A percentile compares a stretch with the other conserved stretches of the same genome.
Conservation (phyloP, 2,113 vertebrate species). For the Oriolus oriolus region DNA sequence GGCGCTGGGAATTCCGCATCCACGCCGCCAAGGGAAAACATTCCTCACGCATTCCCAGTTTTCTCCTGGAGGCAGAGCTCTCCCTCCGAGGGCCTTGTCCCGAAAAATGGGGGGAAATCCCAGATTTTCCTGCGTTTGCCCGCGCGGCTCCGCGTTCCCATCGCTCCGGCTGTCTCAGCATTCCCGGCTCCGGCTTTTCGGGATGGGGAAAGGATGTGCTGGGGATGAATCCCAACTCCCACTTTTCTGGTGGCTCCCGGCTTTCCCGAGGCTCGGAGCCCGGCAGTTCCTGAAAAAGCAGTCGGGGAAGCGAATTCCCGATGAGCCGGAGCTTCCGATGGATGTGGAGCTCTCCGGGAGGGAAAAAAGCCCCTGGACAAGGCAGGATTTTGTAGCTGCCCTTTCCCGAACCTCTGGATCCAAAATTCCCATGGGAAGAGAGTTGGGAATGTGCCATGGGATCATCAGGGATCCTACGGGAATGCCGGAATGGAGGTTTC, state of each 20-base stretch:
- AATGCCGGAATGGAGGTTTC: rapidly evolving
- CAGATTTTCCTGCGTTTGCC: not conserved
- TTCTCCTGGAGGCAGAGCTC: not conserved
- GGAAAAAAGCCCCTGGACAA: not conserved
- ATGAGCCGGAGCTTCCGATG: rapidly evolving
- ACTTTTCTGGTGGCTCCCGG: rapidly evolving
- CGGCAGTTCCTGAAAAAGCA: not conserved
- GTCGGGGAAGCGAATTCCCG: not conserved
- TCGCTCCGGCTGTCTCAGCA: rapidly evolving
- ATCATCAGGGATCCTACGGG: not conserved
- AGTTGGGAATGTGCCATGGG: not conserved
- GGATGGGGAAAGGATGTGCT: not conserved
- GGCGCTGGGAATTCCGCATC: not conserved
- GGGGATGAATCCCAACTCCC: not conserved
- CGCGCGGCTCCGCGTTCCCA: not conserved
- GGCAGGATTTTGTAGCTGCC: no score
- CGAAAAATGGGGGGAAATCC: rapidly evolving
- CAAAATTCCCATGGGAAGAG: rapidly evolving
- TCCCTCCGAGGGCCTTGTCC: rapidly evolving
- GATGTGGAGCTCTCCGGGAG: not conserved
- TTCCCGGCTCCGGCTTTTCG: not conserved
- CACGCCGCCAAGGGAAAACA: rapidly evolving
- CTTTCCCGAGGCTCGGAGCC: not conserved
- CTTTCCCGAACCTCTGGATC: rapidly evolving
- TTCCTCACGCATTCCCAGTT: not conserved